A percentile compares a stretch with the other conserved stretches of the same genome.
phyloP scores from a whole-genome alignment of 2,113 vertebrate genomes.

The Pteronura brasiliensis region DNA sequence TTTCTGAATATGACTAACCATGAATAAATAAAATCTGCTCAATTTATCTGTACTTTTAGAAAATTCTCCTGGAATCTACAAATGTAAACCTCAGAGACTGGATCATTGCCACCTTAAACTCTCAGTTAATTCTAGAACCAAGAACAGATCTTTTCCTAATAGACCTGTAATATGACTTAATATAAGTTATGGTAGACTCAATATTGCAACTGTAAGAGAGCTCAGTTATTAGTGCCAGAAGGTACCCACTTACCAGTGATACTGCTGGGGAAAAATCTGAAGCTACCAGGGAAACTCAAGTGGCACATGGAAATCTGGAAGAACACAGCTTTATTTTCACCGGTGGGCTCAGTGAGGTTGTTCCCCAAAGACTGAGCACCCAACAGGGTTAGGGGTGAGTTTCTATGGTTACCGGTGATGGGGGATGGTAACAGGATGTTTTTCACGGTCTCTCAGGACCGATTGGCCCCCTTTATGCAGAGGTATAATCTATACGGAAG shows the following conservation, averaged over 20 bases:
- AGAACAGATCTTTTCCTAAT: conserved; percentile 14
- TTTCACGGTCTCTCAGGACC: too few species aligned
- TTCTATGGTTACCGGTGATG: too few species aligned
- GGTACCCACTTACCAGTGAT: background rate
- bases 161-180: background rate
- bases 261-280: too few species aligned
- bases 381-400: too few species aligned
- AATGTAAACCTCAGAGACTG: background rate
- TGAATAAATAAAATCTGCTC: conserved; percentile 21
- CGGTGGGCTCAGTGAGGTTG: too few species aligned
- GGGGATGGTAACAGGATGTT: too few species aligned
- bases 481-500: too few species aligned
- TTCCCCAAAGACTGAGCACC: too few species aligned
- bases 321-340: too few species aligned
- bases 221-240: background rate
- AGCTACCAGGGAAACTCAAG: too few species aligned
- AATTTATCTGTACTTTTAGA: conserved; percentile 21
- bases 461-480: too few species aligned
- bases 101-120: background rate
- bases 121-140: background rate
- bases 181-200: background rate
- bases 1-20: background rate
- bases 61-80: conserved; percentile 17
- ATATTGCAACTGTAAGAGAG: background rate
- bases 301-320: too few species aligned